phyloP scores from a whole-genome alignment of 2,888 invertebrate species.

The Drosophila pseudotalamancana region DNA sequence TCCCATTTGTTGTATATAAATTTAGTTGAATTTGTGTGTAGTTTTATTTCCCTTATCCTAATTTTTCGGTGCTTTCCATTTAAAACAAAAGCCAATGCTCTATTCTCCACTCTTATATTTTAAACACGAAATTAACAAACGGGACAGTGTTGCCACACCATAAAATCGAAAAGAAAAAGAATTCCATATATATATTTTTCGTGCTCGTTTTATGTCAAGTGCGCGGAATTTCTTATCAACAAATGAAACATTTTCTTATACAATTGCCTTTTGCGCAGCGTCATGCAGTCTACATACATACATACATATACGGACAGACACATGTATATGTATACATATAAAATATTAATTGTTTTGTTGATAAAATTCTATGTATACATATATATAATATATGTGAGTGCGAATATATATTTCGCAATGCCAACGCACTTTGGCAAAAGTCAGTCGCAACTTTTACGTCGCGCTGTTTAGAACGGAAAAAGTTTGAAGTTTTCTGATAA shows the following conservation, averaged over 20 bases:
- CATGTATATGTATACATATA: not conserved
- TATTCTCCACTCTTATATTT: not conserved
- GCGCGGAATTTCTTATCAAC: slow-evolving; percentile 45
- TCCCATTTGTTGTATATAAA: slow-evolving; percentile 28
- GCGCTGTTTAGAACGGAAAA: slow-evolving; percentile 49
- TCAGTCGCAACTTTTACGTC: slow-evolving; percentile 60
- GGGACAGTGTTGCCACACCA: slow-evolving; percentile 39
- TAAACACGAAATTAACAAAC: slow-evolving; percentile 23
- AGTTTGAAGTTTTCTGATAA: not conserved
- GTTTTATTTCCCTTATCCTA: not conserved
- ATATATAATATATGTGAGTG: not conserved
- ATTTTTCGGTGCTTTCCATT: slow-evolving; percentile 7
- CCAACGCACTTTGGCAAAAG: slow-evolving; percentile 62
- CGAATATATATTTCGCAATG: slow-evolving; percentile 44
- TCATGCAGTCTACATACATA: slow-evolving; percentile 22
- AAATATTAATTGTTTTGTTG: slow-evolving; percentile 54
- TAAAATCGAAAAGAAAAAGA: not conserved
- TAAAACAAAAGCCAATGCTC: not conserved
- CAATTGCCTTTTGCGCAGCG: slow-evolving; percentile 35
- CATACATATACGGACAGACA: not conserved
- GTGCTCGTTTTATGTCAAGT: slow-evolving; percentile 27
- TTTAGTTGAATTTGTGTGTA: slow-evolving; percentile 1
- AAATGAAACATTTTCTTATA: slow-evolving; percentile 47
- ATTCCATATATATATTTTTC: slow-evolving; percentile 8
- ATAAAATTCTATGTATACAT: slow-evolving; percentile 34